phyloP scores from a whole-genome alignment of 1,140 invertebrate species.

The Lucilia sericata region DNA sequence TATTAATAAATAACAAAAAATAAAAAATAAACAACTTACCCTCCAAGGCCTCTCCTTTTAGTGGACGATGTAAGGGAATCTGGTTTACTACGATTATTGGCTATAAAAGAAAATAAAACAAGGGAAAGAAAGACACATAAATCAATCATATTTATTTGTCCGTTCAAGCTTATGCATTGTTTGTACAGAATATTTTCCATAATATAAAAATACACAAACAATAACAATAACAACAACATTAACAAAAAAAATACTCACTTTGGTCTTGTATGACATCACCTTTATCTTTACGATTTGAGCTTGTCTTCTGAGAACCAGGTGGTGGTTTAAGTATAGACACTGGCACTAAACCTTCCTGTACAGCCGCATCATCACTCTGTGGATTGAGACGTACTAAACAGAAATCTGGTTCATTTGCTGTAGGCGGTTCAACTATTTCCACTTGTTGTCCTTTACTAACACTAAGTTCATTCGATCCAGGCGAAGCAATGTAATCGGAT shows the following conservation, averaged over 20 bases:
- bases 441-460: slow-evolving; percentile 92
- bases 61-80: slow-evolving; percentile 71
- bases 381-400: slow-evolving; percentile 73
- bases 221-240: background rate
- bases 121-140: slow-evolving; percentile 23
- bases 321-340: slow-evolving; percentile 83
- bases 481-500: slow-evolving; percentile 80
- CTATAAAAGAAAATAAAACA: background rate
- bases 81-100: slow-evolving; percentile 63
- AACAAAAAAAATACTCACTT: slow-evolving; percentile 51
- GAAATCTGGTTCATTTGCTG: slow-evolving; percentile 71
- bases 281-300: slow-evolving; percentile 53
- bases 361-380: slow-evolving; percentile 71
- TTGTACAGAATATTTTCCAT: background rate
- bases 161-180: background rate
- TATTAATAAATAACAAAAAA: background rate
- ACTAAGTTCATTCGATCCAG: slow-evolving; percentile 78
- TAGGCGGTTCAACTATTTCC: slow-evolving; percentile 84
- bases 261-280: slow-evolving; percentile 60
- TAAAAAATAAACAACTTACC: slow-evolving; percentile 72
- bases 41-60: slow-evolving; percentile 82
- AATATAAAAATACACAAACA: background rate
- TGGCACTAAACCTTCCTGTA: slow-evolving; percentile 86
- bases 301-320: slow-evolving; percentile 70
- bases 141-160: slow-evolving; percentile 24